Evolutionary conservation across 2,113 vertebrate genomes (phyloP), one percentile per base, ranked within the genome.

Genomic region (Gobio gobio): DNA sequence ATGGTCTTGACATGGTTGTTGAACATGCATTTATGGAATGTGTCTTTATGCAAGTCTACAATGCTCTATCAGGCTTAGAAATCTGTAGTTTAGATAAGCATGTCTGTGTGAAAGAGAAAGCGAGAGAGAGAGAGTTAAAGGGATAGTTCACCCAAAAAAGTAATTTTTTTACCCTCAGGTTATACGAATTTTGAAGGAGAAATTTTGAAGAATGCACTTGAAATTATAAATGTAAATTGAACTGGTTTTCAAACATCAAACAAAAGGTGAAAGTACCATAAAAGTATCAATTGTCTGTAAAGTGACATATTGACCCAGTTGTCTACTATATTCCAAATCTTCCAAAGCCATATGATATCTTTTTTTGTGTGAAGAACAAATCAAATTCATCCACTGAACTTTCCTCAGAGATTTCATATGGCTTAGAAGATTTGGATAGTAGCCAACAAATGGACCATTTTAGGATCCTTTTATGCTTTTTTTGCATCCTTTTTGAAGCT

Each of bases 1-100:
- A 82, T 82, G 10, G 47, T 82, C 63, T 70, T 82, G 47, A 68
- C 63, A 82, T 70, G 79, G 29, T 82, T 6, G 45, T 24, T 72
- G 18, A 68, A n/a, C 64, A 70, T 83, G 66, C 49, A 58, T 83
- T 83, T 58, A 40, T 24, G 66, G 66, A 83, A 83, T 83, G 66
- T 72, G 49, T 83, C 81, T 72, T 29, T 22, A 83, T 40, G 22
- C 13, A 58, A 72, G 22, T 49, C 76, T 84, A 80, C 63, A 83
- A 26, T 36, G 24, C 61, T 70, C 56, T 68, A 75, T 70, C 73
- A 58, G 29, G 10, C 22, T 24, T 36, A 36, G 20, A 26, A 43
- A 73, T 83, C 66, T 58, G 66, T 73, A 83, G 81, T 72, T 83
- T 83, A 72, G 81, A 83, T 83, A 83, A 43, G 26, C 24, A 26